Base-by-base conservation (phyloP, 2,888 invertebrate genomes). In the Girardia tigrina region DNA sequence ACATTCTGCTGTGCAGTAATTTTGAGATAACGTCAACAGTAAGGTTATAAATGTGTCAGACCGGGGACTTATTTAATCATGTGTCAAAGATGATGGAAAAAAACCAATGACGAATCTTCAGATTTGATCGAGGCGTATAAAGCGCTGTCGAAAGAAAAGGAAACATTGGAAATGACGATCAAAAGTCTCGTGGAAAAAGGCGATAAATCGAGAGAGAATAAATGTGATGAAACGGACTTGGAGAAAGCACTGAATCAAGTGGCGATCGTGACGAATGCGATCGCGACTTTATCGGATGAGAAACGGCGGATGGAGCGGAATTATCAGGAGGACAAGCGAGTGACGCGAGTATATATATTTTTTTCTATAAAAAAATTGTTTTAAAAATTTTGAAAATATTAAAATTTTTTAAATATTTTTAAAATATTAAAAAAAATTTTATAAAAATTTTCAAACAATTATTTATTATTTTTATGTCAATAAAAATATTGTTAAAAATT, bases 61-160 rank as follows among this genome's bases (percentile, higher is more conserved):
- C n/a, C n/a, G n/a, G n/a, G n/a, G n/a, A n/a, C n/a, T n/a, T n/a
- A n/a, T n/a, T n/a, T n/a, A n/a, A n/a, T n/a, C n/a, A n/a, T n/a
- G n/a, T n/a, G n/a, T n/a, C n/a, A n/a, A n/a, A n/a, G n/a, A n/a
- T n/a, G n/a, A n/a, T n/a, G n/a, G n/a, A n/a, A n/a, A n/a, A n/a
- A n/a, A n/a, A n/a, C n/a, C n/a, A n/a, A n/a, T n/a, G n/a, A n/a
- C n/a, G n/a, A n/a, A n/a, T n/a, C n/a, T n/a, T n/a, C n/a, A 56
- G 56, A 56, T 16, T 56, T 56, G n/a, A 56, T 56, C 23, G 56
- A 56, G 56, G 56, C 56, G n/a, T 56, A 56, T 56, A 56, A 56
- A 56, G n/a, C 56, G 2, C 4, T 56, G 4, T 8, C 56, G 6
- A 56, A 56, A 16, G 56, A 56, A 56, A 56, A 56, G n/a, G 56